Base-by-base conservation (phyloP, 2,888 invertebrate species). In the Folsomia manolachei region DNA sequence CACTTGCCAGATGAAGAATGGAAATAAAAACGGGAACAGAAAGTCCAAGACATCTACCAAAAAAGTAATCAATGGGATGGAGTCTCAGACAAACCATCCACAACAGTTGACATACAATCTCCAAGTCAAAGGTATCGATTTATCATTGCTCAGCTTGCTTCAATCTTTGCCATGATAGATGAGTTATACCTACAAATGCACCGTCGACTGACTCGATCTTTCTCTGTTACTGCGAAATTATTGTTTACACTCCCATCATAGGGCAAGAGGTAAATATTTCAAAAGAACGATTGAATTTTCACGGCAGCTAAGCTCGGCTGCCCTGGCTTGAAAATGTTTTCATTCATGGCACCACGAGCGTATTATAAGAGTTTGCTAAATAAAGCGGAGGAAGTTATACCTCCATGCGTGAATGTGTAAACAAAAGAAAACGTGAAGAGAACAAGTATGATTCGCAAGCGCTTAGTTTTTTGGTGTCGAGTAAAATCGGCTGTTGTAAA, bases 61-160 rank as follows among this genome's bases (percentile, higher is more conserved):
- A 70, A 74, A 70, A 72, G 74, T 74, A 74, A 76, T 74, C 76
- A 76, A 71, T 72, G 78, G 78, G 73, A 78, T 78, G 75, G 78
- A 78, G 69, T 63, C 70, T 67, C 24, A 64, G 71, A 24, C n/a
- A n/a, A n/a, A n/a, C n/a, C 67, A 70, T n/a, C 70, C 71, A 23
- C 71, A 71, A 51, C 71, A 69, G 62, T 65, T 80, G 69, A 80
- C 78, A 70, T 80, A 79, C 73, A 73, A 53, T n/a, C 72, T 80
- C 67, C 68, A 74, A 72, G 78, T 80, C 70, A 78, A 75, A 78
- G 78, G 80, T 78, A 78, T 75, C 71, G 75, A 73, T 73, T 73
- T 71, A 75, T 73, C 71, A 70, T 77, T 75, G 64, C 69, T 71
- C 71, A n/a, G n/a, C n/a, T n/a, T n/a, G n/a, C n/a, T n/a, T n/a